Conservation (phyloP, 2,888 invertebrate genomes). For the Thumatha senex region DNA sequence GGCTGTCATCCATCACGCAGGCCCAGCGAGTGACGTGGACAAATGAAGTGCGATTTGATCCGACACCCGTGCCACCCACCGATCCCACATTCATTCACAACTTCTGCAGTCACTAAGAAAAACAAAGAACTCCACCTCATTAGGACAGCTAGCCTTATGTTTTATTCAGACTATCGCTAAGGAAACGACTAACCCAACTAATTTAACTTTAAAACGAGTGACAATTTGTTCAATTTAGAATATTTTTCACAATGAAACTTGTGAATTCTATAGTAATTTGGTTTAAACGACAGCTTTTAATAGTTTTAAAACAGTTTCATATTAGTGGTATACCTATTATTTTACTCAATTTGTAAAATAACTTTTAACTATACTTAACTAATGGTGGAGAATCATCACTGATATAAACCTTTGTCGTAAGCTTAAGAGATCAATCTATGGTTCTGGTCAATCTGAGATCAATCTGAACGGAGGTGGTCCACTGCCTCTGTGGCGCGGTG, state of each 20-base stretch:
- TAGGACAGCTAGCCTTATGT: constrained; percentile 74
- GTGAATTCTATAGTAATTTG: constrained; percentile 56
- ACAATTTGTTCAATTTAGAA: constrained; percentile 68
- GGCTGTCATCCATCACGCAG: constrained; percentile 65
- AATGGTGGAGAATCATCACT: too few species aligned
- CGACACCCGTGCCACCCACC: constrained; percentile 51
- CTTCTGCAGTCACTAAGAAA: constrained; percentile 76
- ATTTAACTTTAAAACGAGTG: constrained; percentile 78
- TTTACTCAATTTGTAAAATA: too few species aligned
- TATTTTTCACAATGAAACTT: constrained; percentile 56
- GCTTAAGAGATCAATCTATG: too few species aligned
- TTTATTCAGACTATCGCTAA: constrained; percentile 70
- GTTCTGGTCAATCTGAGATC: too few species aligned
- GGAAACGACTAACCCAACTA: constrained; percentile 69
- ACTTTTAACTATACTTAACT: too few species aligned
- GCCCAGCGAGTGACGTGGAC: constrained; percentile 69
- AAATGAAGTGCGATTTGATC: constrained; percentile 82
- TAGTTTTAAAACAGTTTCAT: constrained; percentile 35
- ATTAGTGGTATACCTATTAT: constrained; percentile 18
- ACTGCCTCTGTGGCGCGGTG: too few species aligned
- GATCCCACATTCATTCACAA: constrained; percentile 73
- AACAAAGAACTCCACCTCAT: constrained; percentile 71
- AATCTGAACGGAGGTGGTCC: too few species aligned
- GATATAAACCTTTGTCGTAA: too few species aligned
- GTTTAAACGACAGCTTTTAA: constrained; percentile 42